A percentile compares a stretch with the other conserved stretches of the same genome.
Evolutionary conservation across 1,140 invertebrate genomes (phyloP).

Genomic region (Onthophagus taurus): DNA sequence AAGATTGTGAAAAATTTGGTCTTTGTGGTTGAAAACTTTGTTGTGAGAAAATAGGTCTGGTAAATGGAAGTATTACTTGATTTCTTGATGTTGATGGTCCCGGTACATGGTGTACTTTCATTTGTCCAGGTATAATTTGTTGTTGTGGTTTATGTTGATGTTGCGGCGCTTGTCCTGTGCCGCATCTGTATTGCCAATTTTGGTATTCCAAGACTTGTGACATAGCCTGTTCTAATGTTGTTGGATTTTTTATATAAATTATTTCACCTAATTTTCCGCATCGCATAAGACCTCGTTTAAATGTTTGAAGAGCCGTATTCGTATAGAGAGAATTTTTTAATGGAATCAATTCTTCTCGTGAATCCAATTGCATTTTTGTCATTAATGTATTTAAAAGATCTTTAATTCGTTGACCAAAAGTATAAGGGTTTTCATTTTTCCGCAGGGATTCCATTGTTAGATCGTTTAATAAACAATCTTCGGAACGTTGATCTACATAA

Average conservation of each 20-base stretch:
- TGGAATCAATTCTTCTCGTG: background rate
- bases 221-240: conserved; percentile 2
- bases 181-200: conserved; percentile 6
- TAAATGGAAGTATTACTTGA: too few relatives aligned
- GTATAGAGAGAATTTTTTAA: background rate
- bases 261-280: background rate
- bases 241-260: background rate
- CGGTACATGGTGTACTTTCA: too few relatives aligned
- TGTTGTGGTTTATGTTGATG: background rate
- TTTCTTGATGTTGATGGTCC: too few relatives aligned
- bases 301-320: background rate
- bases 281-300: background rate
- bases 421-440: too few relatives aligned
- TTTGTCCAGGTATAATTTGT: too few relatives aligned
- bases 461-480: too few relatives aligned
- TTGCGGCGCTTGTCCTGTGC: background rate
- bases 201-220: background rate
- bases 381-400: background rate
- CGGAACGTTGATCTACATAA: too few relatives aligned
- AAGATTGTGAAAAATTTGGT: too few relatives aligned
- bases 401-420: background rate
- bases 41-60: too few relatives aligned
- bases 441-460: too few relatives aligned
- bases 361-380: background rate
- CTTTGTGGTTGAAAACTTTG: too few relatives aligned